Evolutionary conservation across 2,113 vertebrate species (phyloP).

Genomic region (Sylvietta virens): DNA sequence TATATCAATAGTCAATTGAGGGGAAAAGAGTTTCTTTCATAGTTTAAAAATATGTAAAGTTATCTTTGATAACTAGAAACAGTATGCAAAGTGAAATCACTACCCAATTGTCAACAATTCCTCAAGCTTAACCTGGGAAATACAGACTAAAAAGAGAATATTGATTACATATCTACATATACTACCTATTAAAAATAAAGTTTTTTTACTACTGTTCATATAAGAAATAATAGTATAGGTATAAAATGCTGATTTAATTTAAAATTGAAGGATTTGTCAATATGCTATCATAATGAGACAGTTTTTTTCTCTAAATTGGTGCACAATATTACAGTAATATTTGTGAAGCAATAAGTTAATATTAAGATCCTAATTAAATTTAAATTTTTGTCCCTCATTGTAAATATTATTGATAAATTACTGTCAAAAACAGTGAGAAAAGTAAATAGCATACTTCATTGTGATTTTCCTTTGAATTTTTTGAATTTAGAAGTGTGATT

Average conservation of each 20-base stretch:
- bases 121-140: not conserved
- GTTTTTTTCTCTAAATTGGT: not conserved
- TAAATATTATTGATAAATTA: not conserved
- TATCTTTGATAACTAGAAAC: not conserved
- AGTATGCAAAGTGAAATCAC: not conserved
- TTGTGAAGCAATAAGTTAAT: not conserved
- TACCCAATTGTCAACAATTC: not conserved
- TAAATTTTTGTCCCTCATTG: not conserved
- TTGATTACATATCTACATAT: not conserved
- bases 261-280: not conserved
- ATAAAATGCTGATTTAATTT: not conserved
- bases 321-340: not conserved
- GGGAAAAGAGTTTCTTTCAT: not conserved
- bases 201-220: not conserved
- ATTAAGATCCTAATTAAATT: not conserved
- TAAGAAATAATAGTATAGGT: fast-evolving
- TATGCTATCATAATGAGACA: not conserved
- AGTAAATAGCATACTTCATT: not conserved
- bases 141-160: not conserved
- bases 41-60: not conserved
- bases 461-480: not conserved
- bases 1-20: not conserved
- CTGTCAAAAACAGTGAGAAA: not conserved
- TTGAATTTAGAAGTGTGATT: not conserved
- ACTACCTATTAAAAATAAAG: not conserved